A percentile compares a stretch with the other conserved stretches of the same genome.
Conservation (phyloP, 2,113 vertebrate species). For the Dolichotis patagonum region DNA sequence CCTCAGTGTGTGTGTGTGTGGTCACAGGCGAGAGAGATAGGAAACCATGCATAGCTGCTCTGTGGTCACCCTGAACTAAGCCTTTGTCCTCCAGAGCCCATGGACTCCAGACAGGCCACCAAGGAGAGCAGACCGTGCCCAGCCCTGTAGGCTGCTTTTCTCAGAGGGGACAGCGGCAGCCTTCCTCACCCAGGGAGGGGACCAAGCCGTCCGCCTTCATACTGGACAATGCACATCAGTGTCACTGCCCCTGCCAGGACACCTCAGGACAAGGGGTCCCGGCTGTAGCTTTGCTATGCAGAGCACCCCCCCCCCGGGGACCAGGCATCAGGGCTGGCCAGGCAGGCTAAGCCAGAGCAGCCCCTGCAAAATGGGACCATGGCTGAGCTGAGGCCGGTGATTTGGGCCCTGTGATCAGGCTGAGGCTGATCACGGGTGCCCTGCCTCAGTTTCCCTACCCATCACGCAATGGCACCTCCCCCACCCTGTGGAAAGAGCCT, state of each 20-base stretch:
- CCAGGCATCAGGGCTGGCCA: neutral
- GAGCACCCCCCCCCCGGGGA: neutral
- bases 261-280: too few relatives aligned
- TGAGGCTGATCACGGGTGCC: neutral
- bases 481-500: too few relatives aligned
- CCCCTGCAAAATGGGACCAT: neutral
- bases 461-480: neutral
- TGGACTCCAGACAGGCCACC: fast-evolving
- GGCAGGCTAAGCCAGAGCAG: too few relatives aligned
- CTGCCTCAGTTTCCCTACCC: neutral
- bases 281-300: neutral
- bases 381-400: neutral
- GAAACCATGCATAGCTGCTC: fast-evolving
- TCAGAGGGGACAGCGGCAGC: fast-evolving
- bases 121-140: neutral
- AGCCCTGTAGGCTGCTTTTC: neutral
- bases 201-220: fast-evolving
- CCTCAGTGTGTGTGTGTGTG: neutral
- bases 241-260: neutral
- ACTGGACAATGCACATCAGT: neutral
- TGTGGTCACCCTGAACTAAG: neutral
- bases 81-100: neutral
- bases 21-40: fast-evolving
- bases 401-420: neutral
- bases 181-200: neutral